Conservation (phyloP, 2,888 invertebrate genomes). For the Chrysolina americana region DNA sequence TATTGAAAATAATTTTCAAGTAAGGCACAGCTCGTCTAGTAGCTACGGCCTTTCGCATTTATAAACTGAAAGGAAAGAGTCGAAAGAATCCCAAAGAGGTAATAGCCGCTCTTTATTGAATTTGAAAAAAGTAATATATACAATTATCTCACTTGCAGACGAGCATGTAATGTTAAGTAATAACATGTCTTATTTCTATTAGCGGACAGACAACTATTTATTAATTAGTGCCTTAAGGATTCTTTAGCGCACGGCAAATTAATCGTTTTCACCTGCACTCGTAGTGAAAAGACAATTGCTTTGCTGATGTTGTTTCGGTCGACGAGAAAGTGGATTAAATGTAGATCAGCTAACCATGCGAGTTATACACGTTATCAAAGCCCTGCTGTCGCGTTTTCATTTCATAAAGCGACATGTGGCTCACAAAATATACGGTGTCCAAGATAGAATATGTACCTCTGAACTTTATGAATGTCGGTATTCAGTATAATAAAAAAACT, state of each 20-base stretch:
- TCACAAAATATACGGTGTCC: no score
- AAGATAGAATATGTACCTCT: no score
- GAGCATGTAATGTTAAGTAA: conserved; percentile 42
- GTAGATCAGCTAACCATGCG: not conserved
- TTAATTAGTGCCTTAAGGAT: conserved; percentile 47
- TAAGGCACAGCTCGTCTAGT: no score
- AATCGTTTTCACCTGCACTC: conserved; percentile 30
- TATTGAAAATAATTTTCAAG: no score
- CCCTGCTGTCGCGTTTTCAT: no score
- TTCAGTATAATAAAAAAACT: no score
- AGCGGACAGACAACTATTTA: conserved; percentile 43
- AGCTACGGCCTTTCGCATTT: not conserved
- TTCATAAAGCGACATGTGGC: no score
- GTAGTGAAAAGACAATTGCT: conserved; percentile 22
- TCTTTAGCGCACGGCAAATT: conserved; percentile 44
- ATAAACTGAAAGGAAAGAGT: not conserved
- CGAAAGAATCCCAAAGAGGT: conserved; percentile 5
- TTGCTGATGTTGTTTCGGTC: conserved; percentile 19
- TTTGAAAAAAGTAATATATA: conserved; percentile 49
- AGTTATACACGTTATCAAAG: not conserved
- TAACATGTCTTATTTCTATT: conserved; percentile 53
- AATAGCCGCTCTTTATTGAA: conserved; percentile 3
- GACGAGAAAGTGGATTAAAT: not conserved
- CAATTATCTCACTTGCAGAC: conserved; percentile 50
- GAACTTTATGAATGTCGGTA: no score